Conservation (phyloP, 2,797 vertebrate genomes). For the Ceyx erithaca region DNA sequence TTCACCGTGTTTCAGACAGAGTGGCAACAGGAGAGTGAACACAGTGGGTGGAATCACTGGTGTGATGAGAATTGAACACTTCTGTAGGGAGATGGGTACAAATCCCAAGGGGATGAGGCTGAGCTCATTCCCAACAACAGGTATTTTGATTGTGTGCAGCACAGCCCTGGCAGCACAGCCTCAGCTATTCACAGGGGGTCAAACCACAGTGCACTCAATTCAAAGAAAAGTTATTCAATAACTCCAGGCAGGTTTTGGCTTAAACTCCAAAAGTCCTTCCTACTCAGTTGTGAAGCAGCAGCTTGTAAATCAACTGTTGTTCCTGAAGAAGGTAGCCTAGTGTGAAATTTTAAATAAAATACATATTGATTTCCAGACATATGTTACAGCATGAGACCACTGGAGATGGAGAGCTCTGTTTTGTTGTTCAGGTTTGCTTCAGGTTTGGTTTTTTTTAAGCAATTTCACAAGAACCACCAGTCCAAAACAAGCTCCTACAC, state of each 20-base stretch:
- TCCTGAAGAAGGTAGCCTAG: background rate
- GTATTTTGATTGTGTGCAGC: background rate
- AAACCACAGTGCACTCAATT: rapidly evolving
- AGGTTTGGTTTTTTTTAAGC: background rate
- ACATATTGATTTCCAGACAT: background rate
- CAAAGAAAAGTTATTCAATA: background rate
- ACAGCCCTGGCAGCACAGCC: background rate
- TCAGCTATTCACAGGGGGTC: rapidly evolving
- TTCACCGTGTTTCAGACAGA: background rate
- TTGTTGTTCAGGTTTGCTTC: background rate
- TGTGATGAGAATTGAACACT: rapidly evolving
- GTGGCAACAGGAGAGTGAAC: background rate
- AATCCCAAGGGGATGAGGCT: background rate
- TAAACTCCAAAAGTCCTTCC: background rate
- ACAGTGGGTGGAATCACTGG: background rate
- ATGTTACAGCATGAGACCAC: background rate
- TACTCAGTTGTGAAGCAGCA: background rate
- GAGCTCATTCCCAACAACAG: background rate
- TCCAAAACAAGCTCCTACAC: background rate
- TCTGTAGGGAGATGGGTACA: background rate
- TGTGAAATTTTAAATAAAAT: background rate
- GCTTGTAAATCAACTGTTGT: background rate
- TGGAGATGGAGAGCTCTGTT: background rate
- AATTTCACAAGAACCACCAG: background rate
- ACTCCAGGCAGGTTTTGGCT: background rate